Base-by-base conservation (phyloP, 2,888 invertebrate species). In the Archaeoteleia sp. region DNA sequence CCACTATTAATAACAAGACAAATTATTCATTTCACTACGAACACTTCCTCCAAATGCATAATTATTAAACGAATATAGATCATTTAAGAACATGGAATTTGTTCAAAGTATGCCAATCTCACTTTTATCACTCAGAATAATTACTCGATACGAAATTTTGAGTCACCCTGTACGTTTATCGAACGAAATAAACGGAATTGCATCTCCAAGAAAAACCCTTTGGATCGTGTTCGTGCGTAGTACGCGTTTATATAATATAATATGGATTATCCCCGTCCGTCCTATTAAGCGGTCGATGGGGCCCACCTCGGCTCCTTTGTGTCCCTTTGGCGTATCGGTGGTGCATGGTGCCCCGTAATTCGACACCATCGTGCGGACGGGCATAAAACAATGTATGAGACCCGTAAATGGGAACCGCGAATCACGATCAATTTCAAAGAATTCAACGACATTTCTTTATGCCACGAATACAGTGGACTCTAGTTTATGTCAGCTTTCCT, bases 231-330 rank as follows among this genome's bases (percentile, higher is more conserved):
- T 32, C 10, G 20, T 35, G 35, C 40, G 40, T 32, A 45, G 42
- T 34, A 14, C 17, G 27, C 34, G 10, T 8, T 45, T 35, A 62
- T 62, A 60, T 42, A 51, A 75, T 79, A 80, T 79, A 79, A 79
- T 80, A 82, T 82, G 78, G 79, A 81, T 81, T 79, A 20, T 20
- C 81, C 81, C 80, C 79, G 81, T 77, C 74, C 74, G 63, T 68
- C 62, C 70, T 39, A 67, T 55, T 57, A 49, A 45, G 39, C 30
- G 49, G 55, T 35, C 55, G 60, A 67, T 60, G 65, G 53, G 61
- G 53, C 60, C 61, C 58, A 60, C 45, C 51, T 61, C 49, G 70
- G 71, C 51, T 70, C 73, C 68, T 70, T 74, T 73, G 74, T 71
- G 58, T 66, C 60, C 54, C 5, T 29, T 14, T 17, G 63, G 65